Evolutionary conservation across 2,797 vertebrate species (phyloP).

Genomic region (Nannoperca obscura): DNA sequence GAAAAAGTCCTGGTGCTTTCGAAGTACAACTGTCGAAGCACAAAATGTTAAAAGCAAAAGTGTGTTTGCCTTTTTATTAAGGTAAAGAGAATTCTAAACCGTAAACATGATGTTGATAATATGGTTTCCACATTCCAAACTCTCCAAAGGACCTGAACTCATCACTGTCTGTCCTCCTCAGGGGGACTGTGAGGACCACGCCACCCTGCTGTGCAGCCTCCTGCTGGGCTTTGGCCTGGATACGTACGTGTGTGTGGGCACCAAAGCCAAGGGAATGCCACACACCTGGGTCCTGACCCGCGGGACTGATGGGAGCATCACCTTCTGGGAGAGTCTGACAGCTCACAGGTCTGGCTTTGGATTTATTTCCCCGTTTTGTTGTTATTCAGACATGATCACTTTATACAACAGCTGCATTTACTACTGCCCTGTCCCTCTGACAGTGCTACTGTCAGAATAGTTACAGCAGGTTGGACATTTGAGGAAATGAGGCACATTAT

Average conservation of each 20-base stretch:
- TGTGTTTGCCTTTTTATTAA: neutral
- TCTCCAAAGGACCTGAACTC: neutral
- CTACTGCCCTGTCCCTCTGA: neutral
- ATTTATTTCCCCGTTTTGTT: neutral
- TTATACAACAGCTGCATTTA: neutral
- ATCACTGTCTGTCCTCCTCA: conserved; percentile 62
- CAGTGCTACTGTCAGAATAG: too few relatives aligned
- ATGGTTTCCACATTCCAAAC: neutral
- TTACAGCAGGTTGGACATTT: neutral
- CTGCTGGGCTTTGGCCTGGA: conserved; percentile 96
- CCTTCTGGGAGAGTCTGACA: conserved; percentile 97
- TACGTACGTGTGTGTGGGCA: conserved; percentile 96
- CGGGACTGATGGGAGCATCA: conserved; percentile 91
- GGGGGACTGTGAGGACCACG: conserved; percentile 98
- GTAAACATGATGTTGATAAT: neutral
- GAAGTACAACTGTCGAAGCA: neutral
- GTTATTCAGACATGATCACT: neutral
- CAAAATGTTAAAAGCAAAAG: neutral
- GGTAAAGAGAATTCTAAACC: neutral
- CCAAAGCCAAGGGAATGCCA: conserved; percentile 90
- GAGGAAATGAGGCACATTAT: neutral
- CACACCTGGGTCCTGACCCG: conserved; percentile 97
- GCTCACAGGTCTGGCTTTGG: conserved; percentile 88
- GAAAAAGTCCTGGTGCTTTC: neutral
- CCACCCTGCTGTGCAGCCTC: conserved; percentile 95